Conservation (phyloP, 2,113 vertebrate genomes). For the Elephas maximus region DNA sequence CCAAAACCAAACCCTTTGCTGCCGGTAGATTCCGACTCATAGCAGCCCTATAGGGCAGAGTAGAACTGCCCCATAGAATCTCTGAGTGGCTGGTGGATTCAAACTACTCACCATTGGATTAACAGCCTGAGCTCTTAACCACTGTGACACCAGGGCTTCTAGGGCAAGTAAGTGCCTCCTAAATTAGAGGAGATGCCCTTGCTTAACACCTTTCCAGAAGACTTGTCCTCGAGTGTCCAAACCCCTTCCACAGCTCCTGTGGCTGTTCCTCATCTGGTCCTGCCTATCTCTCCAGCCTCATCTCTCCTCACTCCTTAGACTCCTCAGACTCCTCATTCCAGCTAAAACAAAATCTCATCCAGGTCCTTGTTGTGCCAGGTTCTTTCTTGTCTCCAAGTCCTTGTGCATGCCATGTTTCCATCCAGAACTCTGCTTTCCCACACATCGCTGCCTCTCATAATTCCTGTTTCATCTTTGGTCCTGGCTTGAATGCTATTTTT, state of each 20-base stretch:
- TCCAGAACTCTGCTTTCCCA: not conserved
- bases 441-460: not conserved
- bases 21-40: no score
- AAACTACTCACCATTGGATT: no score
- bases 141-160: no score
- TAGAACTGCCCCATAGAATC: no score
- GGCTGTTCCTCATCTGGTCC: no score
- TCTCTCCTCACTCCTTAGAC: not conserved
- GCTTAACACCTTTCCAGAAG: not conserved
- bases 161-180: no score
- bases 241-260: not conserved
- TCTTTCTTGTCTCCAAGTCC: not conserved
- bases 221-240: not conserved
- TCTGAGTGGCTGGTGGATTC: no score
- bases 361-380: not conserved
- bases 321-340: no score
- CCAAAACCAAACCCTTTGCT: no score
- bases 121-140: no score
- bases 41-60: no score
- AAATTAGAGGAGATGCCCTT: not conserved
- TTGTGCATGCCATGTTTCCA: not conserved
- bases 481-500: not conserved
- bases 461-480: not conserved
- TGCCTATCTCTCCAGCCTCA: not conserved
- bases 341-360: not conserved